A percentile compares a stretch with the other conserved stretches of the same genome.
Conservation (phyloP, 2,888 invertebrate genomes). For the Drosophila austrosaltans region DNA sequence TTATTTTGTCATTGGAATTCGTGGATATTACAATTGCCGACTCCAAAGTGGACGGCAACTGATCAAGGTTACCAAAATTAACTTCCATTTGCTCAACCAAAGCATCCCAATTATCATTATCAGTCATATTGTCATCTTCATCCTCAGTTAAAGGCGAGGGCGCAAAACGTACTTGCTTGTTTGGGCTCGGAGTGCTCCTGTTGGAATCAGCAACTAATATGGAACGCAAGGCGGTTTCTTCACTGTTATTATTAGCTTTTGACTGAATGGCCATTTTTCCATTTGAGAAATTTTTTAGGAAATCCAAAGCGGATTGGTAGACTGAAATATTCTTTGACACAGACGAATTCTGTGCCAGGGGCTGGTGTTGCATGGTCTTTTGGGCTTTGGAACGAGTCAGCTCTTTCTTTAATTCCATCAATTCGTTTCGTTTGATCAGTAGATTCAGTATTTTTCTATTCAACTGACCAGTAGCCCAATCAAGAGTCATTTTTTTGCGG, state of each 20-base stretch:
- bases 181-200: neutral
- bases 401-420: neutral
- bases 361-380: neutral
- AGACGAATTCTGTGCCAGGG: neutral
- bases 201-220: neutral
- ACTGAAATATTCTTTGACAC: neutral
- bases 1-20: neutral
- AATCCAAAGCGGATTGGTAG: neutral
- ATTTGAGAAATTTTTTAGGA: neutral
- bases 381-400: neutral
- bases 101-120: neutral
- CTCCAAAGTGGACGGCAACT: neutral
- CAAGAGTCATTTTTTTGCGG: neutral
- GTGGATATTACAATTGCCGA: neutral
- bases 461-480: neutral
- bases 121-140: neutral
- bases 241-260: neutral
- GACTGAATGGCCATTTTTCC: neutral
- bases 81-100: neutral
- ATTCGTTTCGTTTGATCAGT: neutral
- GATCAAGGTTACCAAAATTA: neutral
- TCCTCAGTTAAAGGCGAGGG: neutral
- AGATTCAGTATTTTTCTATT: neutral
- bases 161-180: constrained; percentile 1
- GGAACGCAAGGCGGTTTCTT: neutral